A percentile compares a stretch with the other conserved stretches of the same genome.
These are phyloP conservation scores for Eupithecia inturbata DNA, from an alignment of 2,888 invertebrate genomes.

Conservation along the genomic window DNA sequence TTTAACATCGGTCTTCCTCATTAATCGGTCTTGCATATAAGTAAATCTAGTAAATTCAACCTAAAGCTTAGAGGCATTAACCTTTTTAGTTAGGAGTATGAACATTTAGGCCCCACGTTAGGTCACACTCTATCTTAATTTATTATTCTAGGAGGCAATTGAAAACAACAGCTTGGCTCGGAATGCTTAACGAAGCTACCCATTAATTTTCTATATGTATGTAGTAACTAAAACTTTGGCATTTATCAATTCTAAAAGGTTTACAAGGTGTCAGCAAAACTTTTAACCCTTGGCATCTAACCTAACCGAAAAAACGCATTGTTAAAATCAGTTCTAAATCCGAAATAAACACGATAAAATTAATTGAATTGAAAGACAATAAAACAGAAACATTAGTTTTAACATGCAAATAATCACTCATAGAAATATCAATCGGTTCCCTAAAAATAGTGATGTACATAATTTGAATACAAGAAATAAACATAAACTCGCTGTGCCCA, in stretches of 20 bases:
- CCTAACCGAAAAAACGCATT: background rate
- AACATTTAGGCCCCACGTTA: background rate
- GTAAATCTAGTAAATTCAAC: background rate
- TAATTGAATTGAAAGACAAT: too few species aligned
- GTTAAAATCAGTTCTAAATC: background rate
- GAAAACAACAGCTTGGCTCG: conserved; percentile 1
- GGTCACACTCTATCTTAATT: background rate
- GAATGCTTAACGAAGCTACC: background rate
- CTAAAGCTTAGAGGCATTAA: background rate
- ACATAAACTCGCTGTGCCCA: too few species aligned
- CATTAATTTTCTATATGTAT: conserved; percentile 4
- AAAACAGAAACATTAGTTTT: too few species aligned
- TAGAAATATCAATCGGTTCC: too few species aligned
- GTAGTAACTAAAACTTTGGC: conserved; percentile 1
- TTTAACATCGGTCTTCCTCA: too few species aligned
- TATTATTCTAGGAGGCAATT: background rate
- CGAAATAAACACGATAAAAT: background rate
- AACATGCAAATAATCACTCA: too few species aligned
- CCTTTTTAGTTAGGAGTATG: background rate
- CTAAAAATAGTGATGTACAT: too few species aligned
- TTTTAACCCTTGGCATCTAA: background rate
- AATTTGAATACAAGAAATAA: too few species aligned
- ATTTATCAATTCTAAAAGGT: background rate
- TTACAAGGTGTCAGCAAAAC: background rate
- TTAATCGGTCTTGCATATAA: too few species aligned